Evolutionary conservation across 2,888 invertebrate species (phyloP), one percentile per base, ranked within the genome.

Genomic region (Eupithecia exiguata): DNA sequence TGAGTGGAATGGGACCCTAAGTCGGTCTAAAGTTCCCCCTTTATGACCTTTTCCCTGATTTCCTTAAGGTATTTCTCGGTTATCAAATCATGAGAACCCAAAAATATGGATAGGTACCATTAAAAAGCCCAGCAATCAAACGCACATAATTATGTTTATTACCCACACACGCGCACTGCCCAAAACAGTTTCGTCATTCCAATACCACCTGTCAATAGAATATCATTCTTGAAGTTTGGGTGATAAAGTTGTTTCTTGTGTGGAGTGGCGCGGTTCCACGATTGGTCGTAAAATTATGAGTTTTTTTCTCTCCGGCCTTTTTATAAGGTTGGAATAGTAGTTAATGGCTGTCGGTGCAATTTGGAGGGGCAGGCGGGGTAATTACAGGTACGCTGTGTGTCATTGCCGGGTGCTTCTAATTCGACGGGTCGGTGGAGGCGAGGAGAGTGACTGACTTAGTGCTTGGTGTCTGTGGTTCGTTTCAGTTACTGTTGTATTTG

Each of bases 301-400:
- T 87, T 89, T 92, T 91, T 92, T 86, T 84, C 83, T 83, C 80
- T 77, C 77, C 75, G 80, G 83, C 82, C 87, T 92, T 92, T 93
- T 93, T 93, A 91, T 92, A 91, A 87, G 87, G 86, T 84, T 84
- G 89, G 89, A 87, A 88, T 92, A 91, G 91, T 91, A 89, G 90
- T 89, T 92, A 91, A 92, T 92, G 92, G 90, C 84, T 84, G 88
- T 66, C 69, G 70, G 77, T 78, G 92, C 93, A 93, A 94, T 94
- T 94, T 93, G 83, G 90, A 86, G 82, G 84, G 85, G 83, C 83
- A 84, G 83, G 84, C 82, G 86, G 86, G 91, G 92, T 93, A 94
- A 93, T 94, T 92, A 92, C 87, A 25, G 90, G 91, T 88, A 87
- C 88, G 86, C 81, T 88, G 79, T 91, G 91, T 94, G 94, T 94